Base-by-base conservation (phyloP, 1,140 invertebrate genomes). In the Pseudomyrmex pallidus region DNA sequence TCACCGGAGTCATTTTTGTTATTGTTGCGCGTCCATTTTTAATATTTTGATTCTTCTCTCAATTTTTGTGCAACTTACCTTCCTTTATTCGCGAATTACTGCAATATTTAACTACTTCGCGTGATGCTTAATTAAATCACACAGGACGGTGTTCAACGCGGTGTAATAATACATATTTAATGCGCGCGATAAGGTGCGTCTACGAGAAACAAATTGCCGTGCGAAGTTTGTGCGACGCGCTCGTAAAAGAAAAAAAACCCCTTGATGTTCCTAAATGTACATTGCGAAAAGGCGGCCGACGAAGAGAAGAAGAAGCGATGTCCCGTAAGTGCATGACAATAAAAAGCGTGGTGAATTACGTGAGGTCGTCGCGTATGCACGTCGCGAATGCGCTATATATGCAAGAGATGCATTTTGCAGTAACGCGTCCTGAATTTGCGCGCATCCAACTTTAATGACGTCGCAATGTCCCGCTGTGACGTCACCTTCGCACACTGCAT, bases 401-500 rank as follows among this genome's bases (percentile, higher is more conserved):
- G 82, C 82, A 67, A 67, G 74, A 77, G 76, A 62, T 85, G 70
- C 85, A 85, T 85, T 85, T 86, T 85, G 68, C 70, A 70, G 56
- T 85, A 82, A 85, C 56, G 44, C 74, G 46, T 44, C 68, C 57
- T 66, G 85, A 82, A 85, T 85, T 54, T 83, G 44, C 57, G 83
- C 25, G 63, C 57, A 74, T 85, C 68, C 64, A 82, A 82, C 56
- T 87, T 83, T 85, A 85, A 86, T 86, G 57, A 74, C 17, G 66
- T 52, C 66, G 22, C 20, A 56, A 13, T 48, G 20, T 25, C 1
- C 3, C 3, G 9, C 63, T 59, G n/a, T 83, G 48, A 48, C n/a
- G 52, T 70, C 56, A 70, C 10, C 57, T 62, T 20, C 1, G 35
- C 35, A 52, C 50, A 52, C 50, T 62, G 35, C 82, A 70, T 61